phyloP scores from a whole-genome alignment of 1,140 invertebrate species.

The Epicauta chinensis region DNA sequence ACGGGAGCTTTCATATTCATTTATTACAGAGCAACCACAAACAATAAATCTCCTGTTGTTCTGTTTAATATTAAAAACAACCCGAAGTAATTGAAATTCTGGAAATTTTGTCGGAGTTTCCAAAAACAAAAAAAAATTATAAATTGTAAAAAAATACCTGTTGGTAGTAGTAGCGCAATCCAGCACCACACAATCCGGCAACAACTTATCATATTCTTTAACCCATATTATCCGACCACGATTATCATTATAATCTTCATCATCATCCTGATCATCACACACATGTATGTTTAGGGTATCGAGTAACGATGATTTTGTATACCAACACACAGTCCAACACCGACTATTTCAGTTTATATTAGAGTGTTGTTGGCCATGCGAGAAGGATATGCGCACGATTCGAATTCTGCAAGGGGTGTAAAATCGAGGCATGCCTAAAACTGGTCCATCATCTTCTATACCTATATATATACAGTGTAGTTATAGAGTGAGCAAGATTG shows the following conservation, averaged over 20 bases:
- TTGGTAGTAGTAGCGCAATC: conserved; percentile 24
- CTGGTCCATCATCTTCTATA: conserved; percentile 21
- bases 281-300: neutral
- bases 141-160: conserved; percentile 16
- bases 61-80: too few relatives aligned
- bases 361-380: conserved; percentile 24
- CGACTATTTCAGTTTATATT: conserved; percentile 21
- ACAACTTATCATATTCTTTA: conserved; percentile 23
- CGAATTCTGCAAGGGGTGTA: conserved; percentile 16
- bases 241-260: too few relatives aligned
- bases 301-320: too few relatives aligned
- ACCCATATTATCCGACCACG: conserved; percentile 25
- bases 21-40: too few relatives aligned
- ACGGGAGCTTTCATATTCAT: too few relatives aligned
- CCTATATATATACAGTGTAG: conserved; percentile 4
- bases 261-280: too few relatives aligned
- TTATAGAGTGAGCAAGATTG: conserved; percentile 7
- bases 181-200: conserved; percentile 25
- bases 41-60: too few relatives aligned
- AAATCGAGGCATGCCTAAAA: conserved; percentile 27
- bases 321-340: conserved; percentile 23
- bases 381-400: conserved; percentile 25
- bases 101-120: too few relatives aligned
- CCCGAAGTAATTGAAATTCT: too few relatives aligned
- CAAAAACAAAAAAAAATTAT: too few relatives aligned